Evolutionary conservation across 2,888 invertebrate genomes (phyloP).

Genomic region (Mylabris sibirica): DNA sequence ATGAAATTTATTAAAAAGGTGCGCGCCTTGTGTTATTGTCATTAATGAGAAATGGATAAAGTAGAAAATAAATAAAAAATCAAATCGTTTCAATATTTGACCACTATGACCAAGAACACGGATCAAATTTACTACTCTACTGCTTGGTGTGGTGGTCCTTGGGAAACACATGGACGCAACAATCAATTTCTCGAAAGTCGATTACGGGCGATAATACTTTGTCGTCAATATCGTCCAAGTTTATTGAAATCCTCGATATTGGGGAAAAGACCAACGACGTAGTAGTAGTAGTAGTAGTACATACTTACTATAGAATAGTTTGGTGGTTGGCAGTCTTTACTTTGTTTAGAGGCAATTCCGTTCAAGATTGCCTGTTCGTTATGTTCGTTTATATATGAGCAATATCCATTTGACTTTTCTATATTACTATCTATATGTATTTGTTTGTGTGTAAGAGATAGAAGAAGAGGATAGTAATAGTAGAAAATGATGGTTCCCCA

Average conservation of each 20-base stretch:
- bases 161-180: constrained; percentile 9
- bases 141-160: not conserved
- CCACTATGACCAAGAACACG: not conserved
- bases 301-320: not conserved
- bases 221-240: constrained; percentile 30
- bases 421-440: constrained; percentile 24
- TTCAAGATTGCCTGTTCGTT: constrained; percentile 36
- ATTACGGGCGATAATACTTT: constrained; percentile 29
- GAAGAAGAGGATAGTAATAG: constrained; percentile 22
- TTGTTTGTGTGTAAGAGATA: constrained; percentile 29
- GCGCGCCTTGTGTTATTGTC: not conserved
- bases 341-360: constrained; percentile 34
- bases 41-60: not conserved
- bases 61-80: not conserved
- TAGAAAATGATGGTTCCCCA: constrained; percentile 15
- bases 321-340: constrained; percentile 30
- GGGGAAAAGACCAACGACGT: constrained; percentile 17
- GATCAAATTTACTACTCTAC: not conserved
- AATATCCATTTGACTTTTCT: constrained; percentile 50
- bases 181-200: constrained; percentile 20
- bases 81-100: not conserved
- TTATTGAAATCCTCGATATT: constrained; percentile 33
- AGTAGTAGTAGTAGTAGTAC: no score
- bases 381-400: constrained; percentile 47
- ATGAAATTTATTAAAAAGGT: no score